Percentiles rank a stretch among this genome's conserved stretches.
These are phyloP conservation scores for Zaprionus gabonicus DNA, from an alignment of 1,140 invertebrate species.

Conservation along the genomic window DNA sequence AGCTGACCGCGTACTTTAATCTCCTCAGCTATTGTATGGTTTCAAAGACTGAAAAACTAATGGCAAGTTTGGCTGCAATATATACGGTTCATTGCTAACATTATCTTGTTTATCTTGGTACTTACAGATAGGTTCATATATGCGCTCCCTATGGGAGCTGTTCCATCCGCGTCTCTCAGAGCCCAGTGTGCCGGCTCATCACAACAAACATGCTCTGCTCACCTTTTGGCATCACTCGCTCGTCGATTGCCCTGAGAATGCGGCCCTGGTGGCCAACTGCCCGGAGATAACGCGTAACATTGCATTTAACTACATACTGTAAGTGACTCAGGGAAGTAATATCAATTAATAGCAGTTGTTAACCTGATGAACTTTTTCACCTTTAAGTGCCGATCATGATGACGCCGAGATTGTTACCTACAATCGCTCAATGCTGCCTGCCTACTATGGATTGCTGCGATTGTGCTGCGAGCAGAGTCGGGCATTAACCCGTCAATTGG, in stretches of 20 bases:
- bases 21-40: slow-evolving; percentile 95
- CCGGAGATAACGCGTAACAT: slow-evolving; percentile 92
- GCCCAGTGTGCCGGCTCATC: slow-evolving; percentile 96
- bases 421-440: slow-evolving; percentile 96
- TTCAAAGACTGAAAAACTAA: slow-evolving; percentile 94
- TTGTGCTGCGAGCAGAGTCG: slow-evolving; percentile 95
- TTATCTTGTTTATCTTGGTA: slow-evolving; percentile 41
- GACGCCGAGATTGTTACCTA: slow-evolving; percentile 97
- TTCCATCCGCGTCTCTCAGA: slow-evolving; percentile 98
- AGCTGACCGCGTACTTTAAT: slow-evolving; percentile 96
- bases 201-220: slow-evolving; percentile 96
- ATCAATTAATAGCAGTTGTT: neutral
- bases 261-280: slow-evolving; percentile 93
- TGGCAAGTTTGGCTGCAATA: slow-evolving; percentile 87
- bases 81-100: slow-evolving; percentile 20
- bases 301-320: slow-evolving; percentile 98
- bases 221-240: slow-evolving; percentile 97
- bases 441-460: slow-evolving; percentile 96
- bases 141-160: slow-evolving; percentile 95
- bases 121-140: slow-evolving; percentile 93
- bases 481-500: slow-evolving; percentile 92
- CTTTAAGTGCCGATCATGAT: slow-evolving; percentile 94
- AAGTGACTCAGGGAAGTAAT: slow-evolving; percentile 83
- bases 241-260: slow-evolving; percentile 96
- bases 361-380: slow-evolving; percentile 23